Conservation (phyloP, 2,888 invertebrate genomes). For the Drosophila mayaguana region DNA sequence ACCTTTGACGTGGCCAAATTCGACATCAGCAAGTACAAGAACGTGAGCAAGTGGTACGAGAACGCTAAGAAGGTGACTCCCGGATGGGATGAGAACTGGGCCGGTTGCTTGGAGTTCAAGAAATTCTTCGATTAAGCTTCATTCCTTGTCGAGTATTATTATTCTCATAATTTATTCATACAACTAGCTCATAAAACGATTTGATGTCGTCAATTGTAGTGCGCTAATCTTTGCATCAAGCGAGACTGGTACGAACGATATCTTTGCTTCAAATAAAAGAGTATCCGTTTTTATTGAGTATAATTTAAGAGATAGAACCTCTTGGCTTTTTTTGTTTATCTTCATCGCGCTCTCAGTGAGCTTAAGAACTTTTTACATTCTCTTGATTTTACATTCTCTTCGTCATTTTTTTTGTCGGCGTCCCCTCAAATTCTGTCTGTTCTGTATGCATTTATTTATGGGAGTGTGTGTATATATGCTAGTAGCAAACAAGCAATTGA, state of each 20-base stretch:
- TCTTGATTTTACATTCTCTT: too few relatives aligned
- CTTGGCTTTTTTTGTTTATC: neutral
- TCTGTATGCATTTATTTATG: neutral
- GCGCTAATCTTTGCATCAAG: constrained; percentile 40
- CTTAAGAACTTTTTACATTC: neutral
- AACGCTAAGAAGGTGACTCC: constrained; percentile 87
- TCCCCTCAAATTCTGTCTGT: neutral
- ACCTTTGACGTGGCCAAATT: constrained; percentile 89
- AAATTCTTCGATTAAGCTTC: constrained; percentile 74
- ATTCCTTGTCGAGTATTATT: constrained; percentile 13
- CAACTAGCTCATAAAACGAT: constrained; percentile 44
- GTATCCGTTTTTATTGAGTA: constrained; percentile 68
- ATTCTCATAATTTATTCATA: constrained; percentile 39
- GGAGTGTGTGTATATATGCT: neutral
- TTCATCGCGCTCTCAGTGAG: neutral
- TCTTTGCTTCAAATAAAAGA: constrained; percentile 49
- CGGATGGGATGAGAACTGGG: constrained; percentile 88
- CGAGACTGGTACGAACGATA: constrained; percentile 11
- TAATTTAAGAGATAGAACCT: constrained; percentile 27
- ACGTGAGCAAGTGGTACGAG: constrained; percentile 88
- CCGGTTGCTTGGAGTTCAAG: constrained; percentile 87
- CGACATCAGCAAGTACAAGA: constrained; percentile 89
- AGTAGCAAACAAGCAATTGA: neutral
- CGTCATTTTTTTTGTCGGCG: too few relatives aligned
- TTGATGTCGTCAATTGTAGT: constrained; percentile 44